These are phyloP conservation scores for Fratercula arctica DNA, from an alignment of 2,797 vertebrate species.

Conservation along the genomic window DNA sequence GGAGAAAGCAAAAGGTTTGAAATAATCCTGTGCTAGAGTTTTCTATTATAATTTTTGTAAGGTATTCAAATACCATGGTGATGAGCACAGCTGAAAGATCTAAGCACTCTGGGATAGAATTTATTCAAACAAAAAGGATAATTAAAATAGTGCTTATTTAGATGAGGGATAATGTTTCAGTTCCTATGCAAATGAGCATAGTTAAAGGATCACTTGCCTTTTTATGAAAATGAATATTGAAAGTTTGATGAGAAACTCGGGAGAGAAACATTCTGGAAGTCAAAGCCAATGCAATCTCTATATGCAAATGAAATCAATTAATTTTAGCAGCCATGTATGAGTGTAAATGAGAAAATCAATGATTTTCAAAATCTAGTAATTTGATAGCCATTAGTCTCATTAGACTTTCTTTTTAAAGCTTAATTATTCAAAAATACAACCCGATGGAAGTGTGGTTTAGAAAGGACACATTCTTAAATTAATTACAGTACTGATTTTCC, in stretches of 20 bases:
- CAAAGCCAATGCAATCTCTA: slow-evolving; percentile 69
- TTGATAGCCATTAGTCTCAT: slow-evolving; percentile 79
- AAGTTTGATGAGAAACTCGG: slow-evolving; percentile 71
- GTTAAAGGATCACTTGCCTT: slow-evolving; percentile 66
- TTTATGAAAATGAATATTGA: slow-evolving; percentile 68
- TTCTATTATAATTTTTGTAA: not conserved
- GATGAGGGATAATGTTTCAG: slow-evolving; percentile 59
- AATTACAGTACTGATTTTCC: slow-evolving; percentile 64
- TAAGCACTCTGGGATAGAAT: slow-evolving; percentile 27
- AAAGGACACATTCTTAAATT: slow-evolving; percentile 67
- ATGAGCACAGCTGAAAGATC: slow-evolving; percentile 39
- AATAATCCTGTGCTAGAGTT: not conserved
- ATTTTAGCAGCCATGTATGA: slow-evolving; percentile 70
- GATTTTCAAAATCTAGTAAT: slow-evolving; percentile 78
- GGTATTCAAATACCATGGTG: slow-evolving; percentile 18
- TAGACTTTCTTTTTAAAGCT: slow-evolving; percentile 74
- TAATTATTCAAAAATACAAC: slow-evolving; percentile 76
- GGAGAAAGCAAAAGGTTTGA: not conserved
- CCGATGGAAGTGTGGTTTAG: slow-evolving; percentile 64
- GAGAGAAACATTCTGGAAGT: slow-evolving; percentile 69
- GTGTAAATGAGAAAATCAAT: slow-evolving; percentile 73
- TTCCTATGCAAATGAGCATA: slow-evolving; percentile 70
- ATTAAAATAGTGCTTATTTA: slow-evolving; percentile 69
- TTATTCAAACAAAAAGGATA: slow-evolving; percentile 65
- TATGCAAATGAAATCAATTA: slow-evolving; percentile 77